Evolutionary conservation across 2,797 vertebrate species (phyloP).

Genomic region (Gymnoscopelus braueri): DNA sequence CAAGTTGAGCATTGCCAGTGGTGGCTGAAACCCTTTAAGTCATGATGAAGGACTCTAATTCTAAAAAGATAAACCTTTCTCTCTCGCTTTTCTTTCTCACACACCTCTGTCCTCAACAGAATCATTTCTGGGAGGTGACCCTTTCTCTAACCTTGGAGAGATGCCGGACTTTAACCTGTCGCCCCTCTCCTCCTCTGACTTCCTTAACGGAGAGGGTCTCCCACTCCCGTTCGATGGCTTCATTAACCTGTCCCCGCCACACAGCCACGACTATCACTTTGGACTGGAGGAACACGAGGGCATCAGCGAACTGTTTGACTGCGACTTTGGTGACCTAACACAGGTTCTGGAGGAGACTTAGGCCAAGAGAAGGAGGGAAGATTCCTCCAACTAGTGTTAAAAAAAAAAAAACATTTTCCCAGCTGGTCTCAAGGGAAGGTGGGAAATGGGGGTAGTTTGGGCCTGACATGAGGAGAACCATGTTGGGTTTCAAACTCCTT

Average conservation of each 20-base stretch:
- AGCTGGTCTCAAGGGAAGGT: neutral
- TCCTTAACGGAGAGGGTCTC: conserved; percentile 83
- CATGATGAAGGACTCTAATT: no score
- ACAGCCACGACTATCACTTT: conserved; percentile 91
- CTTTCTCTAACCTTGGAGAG: conserved; percentile 73
- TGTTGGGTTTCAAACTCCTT: conserved; percentile 9
- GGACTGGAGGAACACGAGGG: conserved; percentile 93
- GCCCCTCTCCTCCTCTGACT: conserved; percentile 83
- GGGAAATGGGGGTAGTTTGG: neutral
- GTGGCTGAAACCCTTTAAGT: no score
- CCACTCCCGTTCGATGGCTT: conserved; percentile 87
- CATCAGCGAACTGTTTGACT: conserved; percentile 96
- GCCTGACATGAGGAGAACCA: neutral
- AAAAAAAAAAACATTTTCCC: neutral
- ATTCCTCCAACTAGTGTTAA: neutral
- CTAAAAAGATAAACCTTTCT: no score
- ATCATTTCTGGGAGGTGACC: conserved; percentile 79
- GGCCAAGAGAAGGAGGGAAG: neutral
- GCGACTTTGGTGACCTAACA: conserved; percentile 92
- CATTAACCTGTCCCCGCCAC: conserved; percentile 91
- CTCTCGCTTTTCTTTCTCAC: no score
- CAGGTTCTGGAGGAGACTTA: conserved; percentile 82
- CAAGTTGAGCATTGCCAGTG: no score
- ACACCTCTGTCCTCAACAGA: conserved; percentile 67
- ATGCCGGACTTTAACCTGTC: conserved; percentile 85